These are phyloP conservation scores for Mandrillus leucophaeus DNA, from an alignment of 2,113 vertebrate genomes.

Conservation along the genomic window DNA sequence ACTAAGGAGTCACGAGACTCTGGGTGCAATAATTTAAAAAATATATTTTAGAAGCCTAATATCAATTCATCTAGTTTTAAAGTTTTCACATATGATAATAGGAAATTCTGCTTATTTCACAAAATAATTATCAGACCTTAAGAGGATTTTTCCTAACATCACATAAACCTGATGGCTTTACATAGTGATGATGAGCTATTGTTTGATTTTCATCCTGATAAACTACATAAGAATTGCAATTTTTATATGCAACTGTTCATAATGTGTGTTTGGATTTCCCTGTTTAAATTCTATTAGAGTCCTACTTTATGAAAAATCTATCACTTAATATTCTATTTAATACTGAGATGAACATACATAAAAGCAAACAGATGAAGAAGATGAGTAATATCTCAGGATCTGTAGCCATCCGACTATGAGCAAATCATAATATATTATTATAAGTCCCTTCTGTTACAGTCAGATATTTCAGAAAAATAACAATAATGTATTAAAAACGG, in stretches of 20 bases:
- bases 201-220: constrained; percentile 52
- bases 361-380: constrained; percentile 36
- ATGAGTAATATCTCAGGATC: not conserved
- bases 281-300: constrained; percentile 22
- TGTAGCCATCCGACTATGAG: not conserved
- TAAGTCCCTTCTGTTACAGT: not conserved
- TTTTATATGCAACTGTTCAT: not conserved
- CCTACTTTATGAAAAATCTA: constrained; percentile 27
- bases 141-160: constrained; percentile 43
- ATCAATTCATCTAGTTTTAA: constrained; percentile 72
- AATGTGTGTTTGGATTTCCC: constrained; percentile 14
- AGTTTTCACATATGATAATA: constrained; percentile 57
- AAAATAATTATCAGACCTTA: constrained; percentile 39
- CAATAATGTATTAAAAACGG: not conserved
- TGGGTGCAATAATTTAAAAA: constrained; percentile 85
- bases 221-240: not conserved
- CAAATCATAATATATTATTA: not conserved
- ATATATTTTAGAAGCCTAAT: constrained; percentile 75
- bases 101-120: constrained; percentile 44
- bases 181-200: not conserved
- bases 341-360: constrained; percentile 7
- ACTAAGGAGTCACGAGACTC: constrained; percentile 88
- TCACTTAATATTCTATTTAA: constrained; percentile 37
- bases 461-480: constrained; percentile 12
- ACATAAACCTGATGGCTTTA: not conserved